Evolutionary conservation across 1,140 invertebrate genomes (phyloP), one percentile per base, ranked within the genome.

Genomic region (Kradibia gibbosae): DNA sequence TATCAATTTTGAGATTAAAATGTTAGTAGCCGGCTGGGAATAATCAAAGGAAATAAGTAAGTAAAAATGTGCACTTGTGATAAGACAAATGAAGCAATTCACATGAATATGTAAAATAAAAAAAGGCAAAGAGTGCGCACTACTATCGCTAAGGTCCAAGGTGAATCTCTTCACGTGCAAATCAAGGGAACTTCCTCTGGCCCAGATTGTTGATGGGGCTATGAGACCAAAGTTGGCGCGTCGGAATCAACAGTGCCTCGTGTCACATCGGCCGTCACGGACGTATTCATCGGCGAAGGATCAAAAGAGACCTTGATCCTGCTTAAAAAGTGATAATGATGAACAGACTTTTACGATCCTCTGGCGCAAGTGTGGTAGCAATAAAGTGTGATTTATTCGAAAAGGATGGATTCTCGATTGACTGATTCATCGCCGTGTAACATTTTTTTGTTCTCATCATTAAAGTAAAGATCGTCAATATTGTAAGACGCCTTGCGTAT

Each of bases 121-220:
- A 71, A 71, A 70, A 75, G 53, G 53, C 50, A 60, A n/a, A 17
- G 42, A 36, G 13, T 3, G 39, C 39, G 28, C 36, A n/a, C 3
- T 15, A 10, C 75, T 67, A 65, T 77, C 60, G 28, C 45, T 20
- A 45, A 79, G 70, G 70, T 74, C 78, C 57, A 80, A 81, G 72
- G 60, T 45, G 80, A 80, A 81, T 75, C 48, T 76, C 57, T 31
- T 4, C 70, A 74, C 75, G 80, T 75, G 72, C 45, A 72, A 71
- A 80, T 80, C 78, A 65, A 80, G 70, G 57, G 22, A 34, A 73
- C 53, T 74, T 74, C 71, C 71, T 55, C 0, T 34, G 71, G 34
- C 65, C 62, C 31, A 71, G 48, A 39, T 25, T n/a, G 36, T 48
- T n/a, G 25, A 53, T 22, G 28, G 50, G 22, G 10, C 50, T 3